A percentile compares a stretch with the other conserved stretches of the same genome.
Evolutionary conservation across 2,797 vertebrate species (phyloP).

Genomic region (Hypotaenidia philippensis): DNA sequence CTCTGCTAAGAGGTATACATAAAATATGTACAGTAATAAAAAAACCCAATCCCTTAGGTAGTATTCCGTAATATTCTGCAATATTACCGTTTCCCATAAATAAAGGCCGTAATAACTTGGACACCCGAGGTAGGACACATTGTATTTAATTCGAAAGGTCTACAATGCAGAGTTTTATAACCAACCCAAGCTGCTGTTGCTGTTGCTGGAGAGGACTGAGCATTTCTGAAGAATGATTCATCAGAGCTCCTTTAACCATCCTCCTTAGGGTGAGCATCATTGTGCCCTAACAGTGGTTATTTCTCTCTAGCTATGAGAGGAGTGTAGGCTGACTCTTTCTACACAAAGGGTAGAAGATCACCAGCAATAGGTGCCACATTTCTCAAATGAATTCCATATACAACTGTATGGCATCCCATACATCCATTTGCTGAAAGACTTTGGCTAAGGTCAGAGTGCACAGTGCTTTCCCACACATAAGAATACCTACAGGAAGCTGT

Average conservation of each 20-base stretch:
- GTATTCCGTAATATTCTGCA: neutral
- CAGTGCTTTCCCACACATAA: neutral
- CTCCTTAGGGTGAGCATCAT: neutral
- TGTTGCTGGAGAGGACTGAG: neutral
- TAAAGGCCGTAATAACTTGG: neutral
- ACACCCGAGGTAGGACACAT: neutral
- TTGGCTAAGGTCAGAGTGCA: neutral
- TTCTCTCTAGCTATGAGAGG: neutral
- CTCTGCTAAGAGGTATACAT: neutral
- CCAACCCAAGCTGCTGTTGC: neutral
- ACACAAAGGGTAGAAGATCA: neutral
- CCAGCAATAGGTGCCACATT: neutral
- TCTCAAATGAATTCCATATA: neutral
- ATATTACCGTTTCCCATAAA: neutral
- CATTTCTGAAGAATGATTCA: neutral
- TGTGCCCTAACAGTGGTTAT: neutral
- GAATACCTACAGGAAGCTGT: neutral
- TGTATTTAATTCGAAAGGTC: neutral
- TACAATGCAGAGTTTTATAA: neutral
- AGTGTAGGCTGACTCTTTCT: neutral
- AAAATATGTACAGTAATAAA: neutral
- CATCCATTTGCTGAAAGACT: neutral
- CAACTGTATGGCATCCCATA: accelerated
- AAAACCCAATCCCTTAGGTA: neutral
- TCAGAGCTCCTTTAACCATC: neutral